These are phyloP conservation scores for Sternarchorhynchus goeldii DNA, from an alignment of 2,797 vertebrate genomes.

Conservation along the genomic window DNA sequence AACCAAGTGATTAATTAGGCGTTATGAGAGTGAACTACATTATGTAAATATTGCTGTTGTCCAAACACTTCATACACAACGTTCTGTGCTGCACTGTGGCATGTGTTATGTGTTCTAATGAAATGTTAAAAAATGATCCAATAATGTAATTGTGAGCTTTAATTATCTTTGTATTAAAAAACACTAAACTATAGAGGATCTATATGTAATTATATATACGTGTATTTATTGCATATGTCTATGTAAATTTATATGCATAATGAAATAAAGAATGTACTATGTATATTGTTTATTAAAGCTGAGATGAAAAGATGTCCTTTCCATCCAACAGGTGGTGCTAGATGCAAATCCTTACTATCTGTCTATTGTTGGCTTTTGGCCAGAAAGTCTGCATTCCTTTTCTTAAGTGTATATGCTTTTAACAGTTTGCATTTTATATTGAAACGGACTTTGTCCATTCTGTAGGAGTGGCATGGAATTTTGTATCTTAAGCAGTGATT, in stretches of 20 bases:
- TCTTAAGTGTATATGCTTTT: no score
- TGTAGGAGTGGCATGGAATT: no score
- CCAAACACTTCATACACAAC: conserved; percentile 50
- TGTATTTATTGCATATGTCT: conserved; percentile 71
- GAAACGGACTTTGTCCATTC: no score
- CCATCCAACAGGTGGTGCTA: conserved; percentile 43
- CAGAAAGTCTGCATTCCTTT: no score
- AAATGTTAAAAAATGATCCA: conserved; percentile 37
- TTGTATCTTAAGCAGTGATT: no score
- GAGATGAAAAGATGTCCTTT: not conserved
- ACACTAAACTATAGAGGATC: not conserved
- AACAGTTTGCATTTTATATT: no score
- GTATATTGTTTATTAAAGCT: conserved; percentile 31
- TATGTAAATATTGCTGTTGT: conserved; percentile 44
- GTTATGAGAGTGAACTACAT: not conserved
- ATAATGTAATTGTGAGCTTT: conserved; percentile 31
- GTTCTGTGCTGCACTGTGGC: conserved; percentile 57
- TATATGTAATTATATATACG: conserved; percentile 62
- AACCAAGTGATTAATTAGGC: not conserved
- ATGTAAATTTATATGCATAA: conserved; percentile 53
- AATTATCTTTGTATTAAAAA: conserved; percentile 47
- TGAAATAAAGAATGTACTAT: conserved; percentile 12
- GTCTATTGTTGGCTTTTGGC: no score
- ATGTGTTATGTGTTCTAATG: conserved; percentile 58
- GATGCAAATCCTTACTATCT: no score